Evolutionary conservation across 2,888 invertebrate species (phyloP).

Genomic region (Allophyes oxyacanthae): DNA sequence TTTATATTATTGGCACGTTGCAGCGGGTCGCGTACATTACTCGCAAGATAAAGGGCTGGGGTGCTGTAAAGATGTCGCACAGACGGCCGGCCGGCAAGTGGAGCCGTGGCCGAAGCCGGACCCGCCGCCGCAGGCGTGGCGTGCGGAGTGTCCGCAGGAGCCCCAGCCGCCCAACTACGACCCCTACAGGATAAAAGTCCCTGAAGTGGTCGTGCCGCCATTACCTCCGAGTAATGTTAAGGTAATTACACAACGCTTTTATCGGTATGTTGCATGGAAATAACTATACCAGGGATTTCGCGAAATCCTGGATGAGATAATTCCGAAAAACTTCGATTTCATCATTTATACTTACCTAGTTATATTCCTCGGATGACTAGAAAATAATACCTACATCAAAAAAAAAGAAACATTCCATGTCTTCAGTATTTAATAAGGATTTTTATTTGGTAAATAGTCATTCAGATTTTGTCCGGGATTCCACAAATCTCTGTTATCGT

Average conservation of each 20-base stretch:
- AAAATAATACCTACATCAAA: no score
- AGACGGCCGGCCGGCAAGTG: constrained; percentile 70
- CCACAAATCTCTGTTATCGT: no score
- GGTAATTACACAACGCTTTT: constrained; percentile 62
- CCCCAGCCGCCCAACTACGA: constrained; percentile 80
- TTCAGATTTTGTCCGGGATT: no score
- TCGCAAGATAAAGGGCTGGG: constrained; percentile 60
- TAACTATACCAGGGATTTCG: no score
- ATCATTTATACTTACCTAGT: no score
- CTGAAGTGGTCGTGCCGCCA: constrained; percentile 78
- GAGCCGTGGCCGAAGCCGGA: constrained; percentile 77
- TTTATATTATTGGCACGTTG: background rate
- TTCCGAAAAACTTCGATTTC: no score
- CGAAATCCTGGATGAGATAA: no score
- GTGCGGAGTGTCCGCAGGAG: constrained; percentile 69
- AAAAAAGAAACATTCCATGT: no score
- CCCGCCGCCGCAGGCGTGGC: constrained; percentile 69
- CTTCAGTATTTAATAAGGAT: no score
- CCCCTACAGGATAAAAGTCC: constrained; percentile 81
- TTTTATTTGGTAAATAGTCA: no score
- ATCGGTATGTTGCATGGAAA: background rate
- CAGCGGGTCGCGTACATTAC: constrained; percentile 63
- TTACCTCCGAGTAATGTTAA: constrained; percentile 78
- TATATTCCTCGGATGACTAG: no score
- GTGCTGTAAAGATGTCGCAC: constrained; percentile 70